Evolutionary conservation across 2,797 vertebrate species (phyloP).

Genomic region (Takifugu rubripes): DNA sequence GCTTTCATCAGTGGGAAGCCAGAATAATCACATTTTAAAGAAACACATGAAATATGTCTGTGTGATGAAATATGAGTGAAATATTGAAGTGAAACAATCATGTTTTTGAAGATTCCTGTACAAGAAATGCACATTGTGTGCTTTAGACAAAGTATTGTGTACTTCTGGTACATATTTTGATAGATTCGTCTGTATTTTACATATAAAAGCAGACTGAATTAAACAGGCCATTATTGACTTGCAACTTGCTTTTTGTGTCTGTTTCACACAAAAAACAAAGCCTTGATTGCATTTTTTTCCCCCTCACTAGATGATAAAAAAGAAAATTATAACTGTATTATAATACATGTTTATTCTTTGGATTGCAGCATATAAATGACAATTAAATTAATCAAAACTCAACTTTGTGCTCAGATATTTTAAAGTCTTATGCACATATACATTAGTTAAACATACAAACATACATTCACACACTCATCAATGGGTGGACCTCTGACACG

Average conservation of each 20-base stretch:
- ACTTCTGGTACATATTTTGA: too few species aligned
- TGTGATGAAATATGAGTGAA: too few species aligned
- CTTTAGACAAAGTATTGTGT: too few species aligned
- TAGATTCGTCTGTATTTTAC: too few species aligned
- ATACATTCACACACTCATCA: conserved; percentile 34
- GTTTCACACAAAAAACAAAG: conserved; percentile 18
- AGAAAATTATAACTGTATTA: conserved; percentile 79
- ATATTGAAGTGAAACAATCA: too few species aligned
- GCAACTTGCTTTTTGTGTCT: not conserved
- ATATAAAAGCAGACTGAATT: too few species aligned
- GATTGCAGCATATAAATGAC: conserved; percentile 86
- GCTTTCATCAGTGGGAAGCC: too few species aligned
- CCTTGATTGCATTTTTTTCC: conserved; percentile 42
- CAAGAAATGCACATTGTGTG: too few species aligned
- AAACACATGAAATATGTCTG: too few species aligned
- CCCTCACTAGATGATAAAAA: conserved; percentile 69
- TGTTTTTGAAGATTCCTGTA: too few species aligned
- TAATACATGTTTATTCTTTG: conserved; percentile 90
- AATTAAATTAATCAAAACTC: conserved; percentile 78
- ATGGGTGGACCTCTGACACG: conserved; percentile 11
- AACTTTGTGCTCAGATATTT: conserved; percentile 76
- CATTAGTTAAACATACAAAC: conserved; percentile 32
- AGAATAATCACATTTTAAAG: too few species aligned
- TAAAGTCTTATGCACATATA: conserved; percentile 61
- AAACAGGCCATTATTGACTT: too few species aligned